Percentiles rank a stretch among this genome's conserved stretches.
Evolutionary conservation across 2,113 vertebrate species (phyloP).

Genomic region (Pseudopipra pipra): DNA sequence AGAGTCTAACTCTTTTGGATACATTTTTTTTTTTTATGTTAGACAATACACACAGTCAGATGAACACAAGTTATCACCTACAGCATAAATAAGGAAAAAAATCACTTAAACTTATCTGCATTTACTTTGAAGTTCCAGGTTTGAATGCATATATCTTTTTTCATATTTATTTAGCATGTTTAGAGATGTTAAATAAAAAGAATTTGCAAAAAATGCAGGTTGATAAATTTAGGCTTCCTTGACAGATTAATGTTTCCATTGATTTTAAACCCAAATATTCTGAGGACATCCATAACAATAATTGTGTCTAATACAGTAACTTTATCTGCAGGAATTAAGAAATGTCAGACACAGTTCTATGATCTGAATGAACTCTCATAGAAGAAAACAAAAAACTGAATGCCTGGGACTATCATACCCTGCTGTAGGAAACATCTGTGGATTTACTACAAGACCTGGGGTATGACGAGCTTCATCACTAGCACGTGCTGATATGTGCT

Average conservation of each 20-base stretch:
- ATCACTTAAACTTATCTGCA: neutral
- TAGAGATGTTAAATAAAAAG: neutral
- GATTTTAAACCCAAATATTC: neutral
- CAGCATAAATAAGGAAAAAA: neutral
- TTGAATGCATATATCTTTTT: neutral
- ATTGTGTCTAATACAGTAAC: neutral
- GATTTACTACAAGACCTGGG: neutral
- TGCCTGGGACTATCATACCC: fast-evolving
- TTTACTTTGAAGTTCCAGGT: neutral
- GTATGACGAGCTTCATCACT: neutral
- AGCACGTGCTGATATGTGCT: neutral
- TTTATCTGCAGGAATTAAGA: neutral
- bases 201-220: neutral
- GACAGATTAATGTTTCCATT: neutral
- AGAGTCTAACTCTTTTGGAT: neutral
- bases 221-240: neutral
- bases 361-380: neutral
- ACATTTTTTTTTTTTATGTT: neutral
- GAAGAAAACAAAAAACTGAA: neutral
- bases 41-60: neutral
- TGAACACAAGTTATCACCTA: neutral
- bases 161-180: neutral
- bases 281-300: neutral
- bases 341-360: neutral
- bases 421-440: neutral